A percentile compares a stretch with the other conserved stretches of the same genome.
phyloP scores from a whole-genome alignment of 1,140 invertebrate genomes.

The Trachymyrmex septentrionalis region DNA sequence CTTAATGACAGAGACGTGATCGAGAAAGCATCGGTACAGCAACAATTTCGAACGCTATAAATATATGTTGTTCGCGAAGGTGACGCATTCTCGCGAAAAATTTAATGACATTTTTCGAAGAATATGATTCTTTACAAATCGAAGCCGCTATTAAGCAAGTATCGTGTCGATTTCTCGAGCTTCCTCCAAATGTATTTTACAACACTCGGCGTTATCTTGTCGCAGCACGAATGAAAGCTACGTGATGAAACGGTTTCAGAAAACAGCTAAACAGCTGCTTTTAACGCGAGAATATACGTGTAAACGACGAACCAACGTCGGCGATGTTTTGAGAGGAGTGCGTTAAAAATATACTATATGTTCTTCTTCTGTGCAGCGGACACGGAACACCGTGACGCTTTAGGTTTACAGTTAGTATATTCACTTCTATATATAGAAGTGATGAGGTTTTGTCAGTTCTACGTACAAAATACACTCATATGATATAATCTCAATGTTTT shows the following conservation, averaged over 20 bases:
- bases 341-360: constrained; percentile 50
- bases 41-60: background rate
- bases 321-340: constrained; percentile 29
- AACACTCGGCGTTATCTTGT: background rate
- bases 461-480: background rate
- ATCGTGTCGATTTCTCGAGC: background rate
- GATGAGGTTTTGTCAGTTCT: background rate
- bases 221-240: background rate
- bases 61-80: background rate
- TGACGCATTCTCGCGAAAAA: background rate
- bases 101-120: background rate
- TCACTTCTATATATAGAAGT: constrained; percentile 3
- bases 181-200: constrained; percentile 17
- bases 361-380: background rate
- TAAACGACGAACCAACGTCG: constrained; percentile 29
- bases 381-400: constrained; percentile 5
- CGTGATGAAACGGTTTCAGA: background rate
- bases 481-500: constrained; percentile 5
- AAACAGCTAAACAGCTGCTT: constrained; percentile 15
- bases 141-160: background rate
- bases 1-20: background rate
- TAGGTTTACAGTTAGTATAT: constrained; percentile 34
- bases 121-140: background rate
- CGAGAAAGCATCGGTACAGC: background rate
- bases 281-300: constrained; percentile 23